Base-by-base conservation (phyloP, 2,888 invertebrate genomes). In the Acleris laterana region DNA sequence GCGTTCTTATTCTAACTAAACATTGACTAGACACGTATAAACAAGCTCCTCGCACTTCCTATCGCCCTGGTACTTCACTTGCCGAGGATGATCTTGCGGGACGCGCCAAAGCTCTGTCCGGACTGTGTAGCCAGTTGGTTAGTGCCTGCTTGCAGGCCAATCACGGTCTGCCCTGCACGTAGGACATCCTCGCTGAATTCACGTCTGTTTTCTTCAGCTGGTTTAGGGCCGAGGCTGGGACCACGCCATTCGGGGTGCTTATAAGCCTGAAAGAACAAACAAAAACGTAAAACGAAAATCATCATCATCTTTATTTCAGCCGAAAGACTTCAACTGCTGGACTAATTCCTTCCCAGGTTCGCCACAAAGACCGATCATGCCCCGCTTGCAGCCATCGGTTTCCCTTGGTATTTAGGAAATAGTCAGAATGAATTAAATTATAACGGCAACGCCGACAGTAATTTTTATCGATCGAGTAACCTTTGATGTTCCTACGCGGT, bases 101-200 rank as follows among this genome's bases (percentile, higher is more conserved):
- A 95, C 28, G 96, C 96, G n/a, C 97, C 97, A 76, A 97, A 97
- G 93, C 89, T 98, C 84, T 97, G 97, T 7, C 98, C 98, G 2
- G 97, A 95, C 81, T 98, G 97, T 44, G 95, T 96, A 11, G 98
- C 97, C 16, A 96, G 95, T 77, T 96, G 96, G 89, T 98, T 98
- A 72, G 95, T 95, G 48, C 98, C 98, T 56, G 97, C 97, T 88
- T 98, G 98, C 5, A 98, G 94, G 20, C 97, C 97, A 75, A 98
- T 98, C 48, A 98, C 95, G 17, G 95, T 93, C 77, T 98, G 95
- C 0, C 98, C 97, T 25, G 98, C 97, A 44, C 96, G 93, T 60
- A 98, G 92, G 72, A 97, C 96, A 72, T 96, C 96, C 74, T 97
- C 96, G 64, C 95, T 95, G 93, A 97, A 98, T 58, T 96, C 95